These are phyloP conservation scores for Pelagia noctiluca DNA, from an alignment of 30 jellyfish, hydroid and myxozoan genomes.

Conservation along the genomic window DNA sequence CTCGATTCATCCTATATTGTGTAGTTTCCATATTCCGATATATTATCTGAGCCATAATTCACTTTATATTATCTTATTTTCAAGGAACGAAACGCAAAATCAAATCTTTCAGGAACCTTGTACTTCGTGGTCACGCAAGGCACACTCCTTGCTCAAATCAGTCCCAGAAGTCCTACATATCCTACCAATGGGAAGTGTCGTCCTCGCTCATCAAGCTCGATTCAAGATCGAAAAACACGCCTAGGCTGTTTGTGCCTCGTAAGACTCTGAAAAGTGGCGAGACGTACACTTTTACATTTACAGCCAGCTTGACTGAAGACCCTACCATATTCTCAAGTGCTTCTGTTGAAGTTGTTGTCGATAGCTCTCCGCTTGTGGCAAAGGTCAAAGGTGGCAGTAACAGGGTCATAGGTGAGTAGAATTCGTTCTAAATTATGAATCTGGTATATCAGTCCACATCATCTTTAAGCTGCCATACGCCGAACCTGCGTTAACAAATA, in stretches of 20 bases:
- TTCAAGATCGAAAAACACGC: slow-evolving; percentile 17
- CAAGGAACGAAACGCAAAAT: slow-evolving; percentile 36
- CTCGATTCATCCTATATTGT: too few species aligned
- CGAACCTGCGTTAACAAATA: neutral
- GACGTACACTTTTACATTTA: slow-evolving; percentile 68
- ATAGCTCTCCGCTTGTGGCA: slow-evolving; percentile 47
- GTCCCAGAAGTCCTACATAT: slow-evolving; percentile 1
- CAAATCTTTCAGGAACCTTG: slow-evolving; percentile 24
- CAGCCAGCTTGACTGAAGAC: slow-evolving; percentile 43
- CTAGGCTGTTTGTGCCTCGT: slow-evolving; percentile 77
- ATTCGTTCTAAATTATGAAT: neutral
- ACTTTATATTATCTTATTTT: neutral
- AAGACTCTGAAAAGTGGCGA: slow-evolving; percentile 61
- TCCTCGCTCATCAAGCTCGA: slow-evolving; percentile 43
- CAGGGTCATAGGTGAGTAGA: slow-evolving; percentile 54
- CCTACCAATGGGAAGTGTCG: slow-evolving; percentile 82
- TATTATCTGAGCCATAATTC: too few species aligned
- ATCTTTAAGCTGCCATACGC: neutral
- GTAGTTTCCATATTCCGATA: too few species aligned
- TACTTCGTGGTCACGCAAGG: slow-evolving; percentile 54
- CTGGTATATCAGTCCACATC: neutral
- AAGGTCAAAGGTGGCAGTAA: slow-evolving; percentile 68
- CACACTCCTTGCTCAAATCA: slow-evolving; percentile 55
- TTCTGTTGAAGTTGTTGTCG: slow-evolving; percentile 57
- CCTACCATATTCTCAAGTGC: slow-evolving; percentile 63